Conservation (phyloP, 2,797 vertebrate genomes). For the Sebastes taczanowskii region DNA sequence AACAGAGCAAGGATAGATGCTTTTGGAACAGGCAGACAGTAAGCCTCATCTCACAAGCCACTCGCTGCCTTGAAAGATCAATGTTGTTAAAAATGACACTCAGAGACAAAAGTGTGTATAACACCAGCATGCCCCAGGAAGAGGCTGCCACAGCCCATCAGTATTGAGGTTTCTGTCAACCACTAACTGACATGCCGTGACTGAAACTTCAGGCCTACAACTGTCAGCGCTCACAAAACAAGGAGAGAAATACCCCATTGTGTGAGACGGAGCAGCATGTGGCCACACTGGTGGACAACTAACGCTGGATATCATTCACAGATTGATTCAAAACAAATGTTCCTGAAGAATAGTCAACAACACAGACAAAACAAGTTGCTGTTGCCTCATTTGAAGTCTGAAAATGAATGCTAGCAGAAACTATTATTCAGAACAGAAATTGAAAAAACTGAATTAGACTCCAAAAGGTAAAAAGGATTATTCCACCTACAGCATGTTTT, state of each 20-base stretch:
- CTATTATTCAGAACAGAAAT: not conserved
- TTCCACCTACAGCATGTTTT: not conserved
- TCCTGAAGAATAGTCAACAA: not conserved
- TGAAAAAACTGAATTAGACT: not conserved
- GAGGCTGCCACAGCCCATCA: conserved; percentile 58
- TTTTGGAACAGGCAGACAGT: conserved; percentile 18
- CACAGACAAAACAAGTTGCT: too few relatives aligned
- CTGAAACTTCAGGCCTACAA: conserved; percentile 45
- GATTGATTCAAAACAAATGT: conserved; percentile 12
- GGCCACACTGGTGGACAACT: not conserved
- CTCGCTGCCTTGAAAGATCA: conserved; percentile 48
- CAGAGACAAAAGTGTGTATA: conserved; percentile 30
- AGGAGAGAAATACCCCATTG: conserved; percentile 14
- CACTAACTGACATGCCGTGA: conserved; percentile 48
- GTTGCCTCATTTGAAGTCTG: not conserved
- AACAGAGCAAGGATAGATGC: conserved; percentile 16
- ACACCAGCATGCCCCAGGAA: conserved; percentile 39
- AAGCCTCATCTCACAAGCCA: conserved; percentile 30
- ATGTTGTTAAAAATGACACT: conserved; percentile 65
- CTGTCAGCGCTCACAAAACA: conserved; percentile 48
- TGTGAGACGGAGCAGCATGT: conserved; percentile 21
- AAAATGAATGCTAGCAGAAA: not conserved
- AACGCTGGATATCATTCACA: not conserved
- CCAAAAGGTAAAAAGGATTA: not conserved
- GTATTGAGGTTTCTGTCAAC: conserved; percentile 39